Evolutionary conservation across 2,113 vertebrate species (phyloP).

Genomic region (Apodemus sylvaticus): DNA sequence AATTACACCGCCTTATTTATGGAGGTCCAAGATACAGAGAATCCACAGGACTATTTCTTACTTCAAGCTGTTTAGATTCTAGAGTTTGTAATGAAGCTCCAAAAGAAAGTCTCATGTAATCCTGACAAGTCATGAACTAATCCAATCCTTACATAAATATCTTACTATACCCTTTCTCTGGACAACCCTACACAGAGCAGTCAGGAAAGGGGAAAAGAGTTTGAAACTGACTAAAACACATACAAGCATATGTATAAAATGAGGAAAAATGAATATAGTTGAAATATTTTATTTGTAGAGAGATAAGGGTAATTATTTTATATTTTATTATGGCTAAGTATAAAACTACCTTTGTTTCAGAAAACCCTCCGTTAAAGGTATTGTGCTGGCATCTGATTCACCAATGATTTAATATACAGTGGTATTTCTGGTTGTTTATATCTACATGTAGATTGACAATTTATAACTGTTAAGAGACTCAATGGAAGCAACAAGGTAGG

Average conservation of each 20-base stretch:
- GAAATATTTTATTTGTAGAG: slow-evolving; percentile 15
- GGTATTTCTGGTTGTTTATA: not conserved
- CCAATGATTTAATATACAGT: not conserved
- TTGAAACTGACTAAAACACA: not conserved
- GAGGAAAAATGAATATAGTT: not conserved
- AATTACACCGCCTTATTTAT: not conserved
- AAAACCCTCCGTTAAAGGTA: not conserved
- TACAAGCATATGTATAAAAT: not conserved
- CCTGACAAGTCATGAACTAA: not conserved
- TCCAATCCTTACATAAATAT: not conserved
- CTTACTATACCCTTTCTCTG: not conserved
- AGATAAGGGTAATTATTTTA: not conserved
- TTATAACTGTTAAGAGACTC: not conserved
- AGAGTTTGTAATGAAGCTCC: not conserved
- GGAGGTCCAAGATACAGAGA: not conserved
- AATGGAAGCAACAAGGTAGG: not conserved
- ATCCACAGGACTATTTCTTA: not conserved
- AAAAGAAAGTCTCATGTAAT: not conserved
- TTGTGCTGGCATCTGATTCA: not conserved
- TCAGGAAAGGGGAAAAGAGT: not conserved
- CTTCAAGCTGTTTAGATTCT: not conserved
- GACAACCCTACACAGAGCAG: not conserved
- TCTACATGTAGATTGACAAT: not conserved
- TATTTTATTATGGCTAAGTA: not conserved
- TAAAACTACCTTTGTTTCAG: not conserved